Evolutionary conservation across 1,140 invertebrate species (phyloP), one percentile per base, ranked within the genome.

Genomic region (Platyscapa corneri): DNA sequence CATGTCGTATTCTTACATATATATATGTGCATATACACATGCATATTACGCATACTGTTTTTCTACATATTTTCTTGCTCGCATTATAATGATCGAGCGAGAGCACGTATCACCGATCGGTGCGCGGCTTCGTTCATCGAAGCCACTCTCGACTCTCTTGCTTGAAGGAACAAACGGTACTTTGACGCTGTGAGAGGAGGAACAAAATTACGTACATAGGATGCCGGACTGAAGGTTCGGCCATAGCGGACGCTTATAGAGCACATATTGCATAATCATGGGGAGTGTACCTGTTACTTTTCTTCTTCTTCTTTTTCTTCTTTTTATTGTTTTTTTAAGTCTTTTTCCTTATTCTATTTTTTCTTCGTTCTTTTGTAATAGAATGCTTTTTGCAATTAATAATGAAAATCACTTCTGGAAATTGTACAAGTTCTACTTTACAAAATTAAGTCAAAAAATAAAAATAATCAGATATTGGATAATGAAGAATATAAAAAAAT

Each of bases 201-300:
- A 53, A 81, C n/a, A 27, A 81, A 81, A 70, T 81, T 67, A 49
- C 78, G 30, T 79, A 42, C 53, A 32, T 60, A 78, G n/a, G 49
- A 78, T 78, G 34, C 34, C 56, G n/a, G 56, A 6, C 34, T 37
- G 78, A 1, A 37, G 32, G n/a, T 37, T 67, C 30, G 70, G 34
- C 5, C 49, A n/a, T 42, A 70, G 30, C 53, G 53, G 30, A n/a
- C 75, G 1, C 75, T 53, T 56, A 23, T 30, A 30, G n/a, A 18
- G 75, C 49, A 6, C 30, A 53, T 12, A 77, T 78, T 78, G 76
- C 53, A 39, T 78, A 78, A 78, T 78, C 76, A 56, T 18, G 49
- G 46, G 75, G 46, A 49, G 75, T 77, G 75, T 42, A 74, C 37
- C 70, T 42, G 2, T 74, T 42, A 39, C 37, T 37, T 6, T n/a